A percentile compares a stretch with the other conserved stretches of the same genome.
These are phyloP conservation scores for Ethmia dodecea DNA, from an alignment of 2,888 invertebrate species.

Conservation along the genomic window DNA sequence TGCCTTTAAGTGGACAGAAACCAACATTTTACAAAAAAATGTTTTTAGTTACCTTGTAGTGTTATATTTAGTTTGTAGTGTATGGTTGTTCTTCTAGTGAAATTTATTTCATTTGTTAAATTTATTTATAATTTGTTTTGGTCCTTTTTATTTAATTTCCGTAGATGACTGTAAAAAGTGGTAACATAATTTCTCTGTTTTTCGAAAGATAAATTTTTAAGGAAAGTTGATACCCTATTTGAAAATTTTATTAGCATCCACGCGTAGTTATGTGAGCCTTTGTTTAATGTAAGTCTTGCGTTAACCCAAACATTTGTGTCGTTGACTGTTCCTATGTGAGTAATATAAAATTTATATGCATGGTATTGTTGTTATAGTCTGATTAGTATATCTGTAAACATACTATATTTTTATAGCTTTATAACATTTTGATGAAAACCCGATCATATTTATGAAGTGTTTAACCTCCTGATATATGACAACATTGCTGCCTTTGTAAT, in stretches of 20 bases:
- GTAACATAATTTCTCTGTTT: slow-evolving; percentile 71
- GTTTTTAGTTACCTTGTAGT: no score
- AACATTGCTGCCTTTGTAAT: no score
- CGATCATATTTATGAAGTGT: no score
- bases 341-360: slow-evolving; percentile 13
- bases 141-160: slow-evolving; percentile 21
- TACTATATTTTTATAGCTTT: no score
- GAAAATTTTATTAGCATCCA: slow-evolving; percentile 16
- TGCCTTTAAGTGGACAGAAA: no score
- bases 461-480: no score
- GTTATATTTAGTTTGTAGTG: background rate
- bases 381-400: no score
- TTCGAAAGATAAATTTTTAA: slow-evolving; percentile 27
- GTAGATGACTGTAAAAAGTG: slow-evolving; percentile 59
- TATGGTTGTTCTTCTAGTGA: no score
- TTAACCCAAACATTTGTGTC: slow-evolving; percentile 12
- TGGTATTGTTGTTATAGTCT: slow-evolving; percentile 16
- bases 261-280: slow-evolving; percentile 29
- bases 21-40: no score
- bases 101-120: background rate
- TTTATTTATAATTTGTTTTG: slow-evolving; percentile 13
- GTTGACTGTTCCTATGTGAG: background rate
- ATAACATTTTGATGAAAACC: no score
- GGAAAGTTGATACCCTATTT: slow-evolving; percentile 15
- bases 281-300: slow-evolving; percentile 69